These are phyloP conservation scores for Poeciliopsis presidionis DNA, from an alignment of 2,797 vertebrate genomes.

Conservation along the genomic window DNA sequence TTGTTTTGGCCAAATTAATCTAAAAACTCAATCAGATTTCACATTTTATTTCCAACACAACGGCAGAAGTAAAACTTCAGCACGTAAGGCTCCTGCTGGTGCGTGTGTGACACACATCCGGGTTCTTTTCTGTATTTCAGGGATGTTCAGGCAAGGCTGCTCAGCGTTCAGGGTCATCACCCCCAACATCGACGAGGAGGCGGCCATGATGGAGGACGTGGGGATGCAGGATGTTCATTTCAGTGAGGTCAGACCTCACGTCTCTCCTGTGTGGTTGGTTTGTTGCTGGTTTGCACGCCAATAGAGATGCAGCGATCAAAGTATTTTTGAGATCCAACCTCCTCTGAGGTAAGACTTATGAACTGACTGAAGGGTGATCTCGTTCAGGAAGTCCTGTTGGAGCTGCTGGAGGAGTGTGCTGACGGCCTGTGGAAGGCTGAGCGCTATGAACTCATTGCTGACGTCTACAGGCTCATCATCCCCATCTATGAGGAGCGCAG, in stretches of 20 bases:
- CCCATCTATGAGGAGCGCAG: constrained; percentile 96
- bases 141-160: constrained; percentile 95
- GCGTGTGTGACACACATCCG: neutral
- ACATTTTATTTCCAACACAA: neutral
- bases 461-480: constrained; percentile 95
- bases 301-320: neutral
- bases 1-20: neutral
- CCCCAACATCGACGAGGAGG: constrained; percentile 99
- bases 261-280: neutral
- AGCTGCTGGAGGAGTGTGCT: constrained; percentile 93
- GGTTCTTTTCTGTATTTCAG: constrained; percentile 60
- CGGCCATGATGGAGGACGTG: constrained; percentile 99
- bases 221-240: constrained; percentile 99
- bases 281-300: neutral
- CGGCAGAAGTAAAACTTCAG: neutral
- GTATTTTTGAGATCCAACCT: neutral
- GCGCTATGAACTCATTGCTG: constrained; percentile 96
- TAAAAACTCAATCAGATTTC: neutral
- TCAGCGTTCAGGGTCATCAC: constrained; percentile 94
- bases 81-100: neutral
- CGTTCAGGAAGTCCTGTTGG: constrained; percentile 93
- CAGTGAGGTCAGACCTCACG: constrained; percentile 84
- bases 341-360: neutral
- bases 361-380: neutral
- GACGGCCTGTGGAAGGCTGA: constrained; percentile 99